A percentile compares a stretch with the other conserved stretches of the same genome.
Evolutionary conservation across 2,888 invertebrate species (phyloP).

Genomic region (Chydorus sphaericus): DNA sequence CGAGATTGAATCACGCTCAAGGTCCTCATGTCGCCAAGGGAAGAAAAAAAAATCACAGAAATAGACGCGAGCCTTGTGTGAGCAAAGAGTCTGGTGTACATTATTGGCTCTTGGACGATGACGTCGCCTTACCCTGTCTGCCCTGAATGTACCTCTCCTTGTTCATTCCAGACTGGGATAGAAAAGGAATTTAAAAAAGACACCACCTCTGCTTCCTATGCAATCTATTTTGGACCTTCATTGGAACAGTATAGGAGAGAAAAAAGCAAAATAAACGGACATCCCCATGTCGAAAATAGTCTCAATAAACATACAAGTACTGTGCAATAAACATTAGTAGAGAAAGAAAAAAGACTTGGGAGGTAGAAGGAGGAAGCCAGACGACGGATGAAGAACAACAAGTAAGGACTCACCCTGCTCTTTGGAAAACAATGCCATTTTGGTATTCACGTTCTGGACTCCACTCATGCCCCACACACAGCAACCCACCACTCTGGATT

Average conservation of each 20-base stretch:
- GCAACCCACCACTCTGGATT: no score
- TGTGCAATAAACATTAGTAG: background rate
- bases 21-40: no score
- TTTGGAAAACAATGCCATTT: slow-evolving; percentile 5
- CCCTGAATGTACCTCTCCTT: no score
- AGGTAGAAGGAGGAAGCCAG: background rate
- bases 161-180: no score
- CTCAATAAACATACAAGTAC: no score
- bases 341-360: background rate
- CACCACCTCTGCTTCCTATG: background rate
- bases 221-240: slow-evolving; percentile 4
- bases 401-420: slow-evolving; percentile 2
- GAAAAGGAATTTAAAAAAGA: slow-evolving; percentile 1
- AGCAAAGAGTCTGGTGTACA: background rate
- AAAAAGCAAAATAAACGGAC: no score
- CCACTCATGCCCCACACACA: no score
- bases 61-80: background rate
- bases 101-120: slow-evolving; percentile 2
- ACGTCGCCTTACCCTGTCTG: no score
- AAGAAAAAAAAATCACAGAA: no score
- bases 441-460: background rate
- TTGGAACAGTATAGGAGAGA: no score
- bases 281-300: no score
- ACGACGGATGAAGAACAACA: background rate
- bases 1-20: no score